Percentiles rank a stretch among this genome's conserved stretches.
Evolutionary conservation across 2,888 invertebrate species (phyloP).

Genomic region (Drosophila affinis): DNA sequence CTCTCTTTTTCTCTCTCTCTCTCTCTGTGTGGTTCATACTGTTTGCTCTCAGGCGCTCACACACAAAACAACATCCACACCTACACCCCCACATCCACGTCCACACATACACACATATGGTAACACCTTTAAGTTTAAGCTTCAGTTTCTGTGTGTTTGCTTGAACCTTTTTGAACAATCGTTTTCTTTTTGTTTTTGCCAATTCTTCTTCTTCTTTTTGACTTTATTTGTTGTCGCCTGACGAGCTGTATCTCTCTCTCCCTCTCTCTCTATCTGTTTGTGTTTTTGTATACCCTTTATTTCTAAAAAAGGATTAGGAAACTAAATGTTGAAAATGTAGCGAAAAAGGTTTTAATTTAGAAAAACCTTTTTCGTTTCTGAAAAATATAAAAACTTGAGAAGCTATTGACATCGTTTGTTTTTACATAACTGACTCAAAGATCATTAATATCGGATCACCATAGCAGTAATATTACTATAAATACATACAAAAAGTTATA

Average conservation of each 20-base stretch:
- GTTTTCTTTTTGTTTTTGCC: slow-evolving; percentile 37
- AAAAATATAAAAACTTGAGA: background rate
- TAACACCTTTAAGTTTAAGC: slow-evolving; percentile 56
- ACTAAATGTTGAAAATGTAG: background rate
- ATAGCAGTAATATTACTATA: background rate
- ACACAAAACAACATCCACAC: slow-evolving; percentile 21
- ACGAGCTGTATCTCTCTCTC: slow-evolving; percentile 2
- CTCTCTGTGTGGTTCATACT: background rate
- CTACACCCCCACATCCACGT: slow-evolving; percentile 37
- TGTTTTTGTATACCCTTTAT: background rate
- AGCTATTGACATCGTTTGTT: too few species aligned
- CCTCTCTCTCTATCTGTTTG: slow-evolving; percentile 5
- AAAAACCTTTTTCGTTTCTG: background rate
- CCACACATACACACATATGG: slow-evolving; percentile 2
- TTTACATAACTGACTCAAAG: too few species aligned
- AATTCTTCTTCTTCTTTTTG: slow-evolving; percentile 25
- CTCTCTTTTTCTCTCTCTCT: slow-evolving; percentile 1
- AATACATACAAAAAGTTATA: too few species aligned
- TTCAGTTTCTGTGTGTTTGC: slow-evolving; percentile 51
- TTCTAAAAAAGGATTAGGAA: too few species aligned
- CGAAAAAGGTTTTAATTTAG: too few species aligned
- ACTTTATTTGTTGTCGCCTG: slow-evolving; percentile 34
- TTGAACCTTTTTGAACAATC: slow-evolving; percentile 45
- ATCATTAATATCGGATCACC: background rate
- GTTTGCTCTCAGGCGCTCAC: slow-evolving; percentile 31